Evolutionary conservation across 2,888 invertebrate species (phyloP), one percentile per base, ranked within the genome.

Genomic region (Aleiodes leptofemur): DNA sequence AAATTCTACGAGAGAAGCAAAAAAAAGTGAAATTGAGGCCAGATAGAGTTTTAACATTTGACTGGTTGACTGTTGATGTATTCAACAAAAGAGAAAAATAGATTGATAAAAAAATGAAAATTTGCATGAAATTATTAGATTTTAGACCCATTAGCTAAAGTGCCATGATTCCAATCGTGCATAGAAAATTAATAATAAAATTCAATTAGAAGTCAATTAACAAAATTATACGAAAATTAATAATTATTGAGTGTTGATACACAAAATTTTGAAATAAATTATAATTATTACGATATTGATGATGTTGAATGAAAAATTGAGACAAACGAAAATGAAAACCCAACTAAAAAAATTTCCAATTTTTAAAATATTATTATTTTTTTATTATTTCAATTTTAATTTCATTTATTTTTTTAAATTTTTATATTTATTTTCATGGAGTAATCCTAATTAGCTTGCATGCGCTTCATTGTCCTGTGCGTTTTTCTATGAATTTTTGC

Each of bases 391-490:
- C 1, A 48, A 16, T 31, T 13, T 29, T 57, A 14, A 16, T 72
- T 51, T 59, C 48, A 29, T 4, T 50, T 29, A 9, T 5, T 53
- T 69, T 7, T n/a, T 34, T 0, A 13, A n/a, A 31, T 51, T 48
- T 3, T n/a, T 69, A 48, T 23, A 31, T 14, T 68, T 53, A 14
- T 29, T 16, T 16, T 53, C 5, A 34, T 48, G 59, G 16, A 51
- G 72, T 38, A 16, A 68, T 68, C 51, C 50, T 59, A 70, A 74
- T 80, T 80, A 83, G 85, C 80, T 74, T 84, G 87, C 87, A 87
- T 87, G 87, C 79, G 87, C 86, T 85, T 86, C 80, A 78, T 84
- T 79, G 82, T 81, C 81, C 82, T 77, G 29, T 68, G 73, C 80
- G 81, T 83, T 82, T 81, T 51, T 68, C 14, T 50, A 23, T 50